Evolutionary conservation across 2,113 vertebrate species (phyloP).

Genomic region (Corydoras maculifer): DNA sequence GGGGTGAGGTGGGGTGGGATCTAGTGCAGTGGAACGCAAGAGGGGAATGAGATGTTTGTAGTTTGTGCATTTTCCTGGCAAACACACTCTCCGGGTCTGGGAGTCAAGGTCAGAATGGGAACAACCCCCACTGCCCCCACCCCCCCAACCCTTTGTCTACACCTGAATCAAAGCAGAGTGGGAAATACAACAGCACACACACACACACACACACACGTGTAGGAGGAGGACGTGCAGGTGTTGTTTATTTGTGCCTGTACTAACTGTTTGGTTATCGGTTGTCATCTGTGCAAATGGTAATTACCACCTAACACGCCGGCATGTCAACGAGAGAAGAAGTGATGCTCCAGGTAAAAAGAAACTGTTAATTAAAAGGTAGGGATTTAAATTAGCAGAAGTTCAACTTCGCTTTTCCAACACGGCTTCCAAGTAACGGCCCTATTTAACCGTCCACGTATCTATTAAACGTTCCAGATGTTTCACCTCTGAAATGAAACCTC

Average conservation of each 20-base stretch:
- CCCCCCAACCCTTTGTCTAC: slow-evolving; percentile 2
- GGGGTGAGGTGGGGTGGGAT: neutral
- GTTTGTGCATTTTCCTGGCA: slow-evolving; percentile 11
- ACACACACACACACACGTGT: slow-evolving; percentile 6
- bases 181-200: neutral
- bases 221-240: slow-evolving; percentile 31
- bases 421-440: too few species aligned
- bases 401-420: neutral
- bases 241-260: slow-evolving; percentile 24
- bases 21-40: neutral
- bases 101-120: slow-evolving; percentile 41
- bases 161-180: slow-evolving; percentile 40
- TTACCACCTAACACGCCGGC: slow-evolving; percentile 33
- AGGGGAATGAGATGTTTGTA: slow-evolving; percentile 23
- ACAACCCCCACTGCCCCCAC: slow-evolving; percentile 11
- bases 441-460: neutral
- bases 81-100: slow-evolving; percentile 26
- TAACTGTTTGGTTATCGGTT: slow-evolving; percentile 35
- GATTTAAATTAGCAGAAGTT: slow-evolving; percentile 9
- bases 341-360: slow-evolving; percentile 31
- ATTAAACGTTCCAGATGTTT: neutral
- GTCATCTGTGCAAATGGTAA: slow-evolving; percentile 32
- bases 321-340: slow-evolving; percentile 15
- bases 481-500: too few species aligned
- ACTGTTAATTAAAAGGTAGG: slow-evolving; percentile 25